These are phyloP conservation scores for Stratiomys singularior DNA, from an alignment of 2,888 invertebrate species.

Conservation along the genomic window DNA sequence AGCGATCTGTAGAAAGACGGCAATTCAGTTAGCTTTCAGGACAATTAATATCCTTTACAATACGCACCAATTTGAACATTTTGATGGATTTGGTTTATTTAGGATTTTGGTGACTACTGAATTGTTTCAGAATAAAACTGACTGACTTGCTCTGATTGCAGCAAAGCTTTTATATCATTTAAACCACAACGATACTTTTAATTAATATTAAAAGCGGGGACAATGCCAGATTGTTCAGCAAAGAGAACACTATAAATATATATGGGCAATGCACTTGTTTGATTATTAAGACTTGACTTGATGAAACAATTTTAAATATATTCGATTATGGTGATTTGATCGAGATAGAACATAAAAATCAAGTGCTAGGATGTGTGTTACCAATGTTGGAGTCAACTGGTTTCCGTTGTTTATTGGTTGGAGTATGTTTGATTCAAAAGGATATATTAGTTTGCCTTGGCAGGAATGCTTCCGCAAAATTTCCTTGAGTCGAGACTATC, in stretches of 20 bases:
- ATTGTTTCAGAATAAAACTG: constrained; percentile 52
- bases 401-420: too few species aligned
- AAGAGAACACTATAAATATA: background rate
- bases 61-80: constrained; percentile 65
- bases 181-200: background rate
- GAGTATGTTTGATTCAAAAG: too few species aligned
- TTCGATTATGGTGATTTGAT: background rate
- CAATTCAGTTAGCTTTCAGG: background rate
- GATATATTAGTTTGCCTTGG: too few species aligned
- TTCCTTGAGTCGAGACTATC: too few species aligned
- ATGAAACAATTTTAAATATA: background rate
- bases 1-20: constrained; percentile 57
- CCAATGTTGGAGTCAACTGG: too few species aligned
- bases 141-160: constrained; percentile 52
- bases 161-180: constrained; percentile 48
- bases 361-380: too few species aligned
- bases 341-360: too few species aligned
- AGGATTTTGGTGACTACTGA: too few species aligned
- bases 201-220: constrained; percentile 23
- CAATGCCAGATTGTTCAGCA: background rate
- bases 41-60: background rate
- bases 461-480: too few species aligned
- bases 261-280: background rate
- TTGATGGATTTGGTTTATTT: constrained; percentile 54
- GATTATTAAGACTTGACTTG: background rate